Evolutionary conservation across 2,113 vertebrate genomes (phyloP).

Genomic region (Anguilla japonica): DNA sequence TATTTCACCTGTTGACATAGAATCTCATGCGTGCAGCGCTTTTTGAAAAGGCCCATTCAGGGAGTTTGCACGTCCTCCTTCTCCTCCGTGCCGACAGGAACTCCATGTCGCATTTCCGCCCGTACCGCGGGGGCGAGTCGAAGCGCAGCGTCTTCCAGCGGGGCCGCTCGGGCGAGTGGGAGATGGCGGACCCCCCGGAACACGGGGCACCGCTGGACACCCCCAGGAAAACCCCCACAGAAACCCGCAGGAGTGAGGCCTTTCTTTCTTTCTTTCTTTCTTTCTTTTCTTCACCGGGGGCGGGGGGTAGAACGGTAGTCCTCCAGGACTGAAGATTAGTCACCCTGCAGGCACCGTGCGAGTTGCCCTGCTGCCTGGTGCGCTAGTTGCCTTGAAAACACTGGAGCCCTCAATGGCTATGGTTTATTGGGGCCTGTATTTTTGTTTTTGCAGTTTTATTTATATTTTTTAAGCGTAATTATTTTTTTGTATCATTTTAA

Average conservation of each 20-base stretch:
- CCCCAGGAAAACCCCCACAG: constrained; percentile 63
- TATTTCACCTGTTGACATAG: not conserved
- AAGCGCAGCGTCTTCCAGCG: constrained; percentile 88
- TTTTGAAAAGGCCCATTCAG: not conserved
- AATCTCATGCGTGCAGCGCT: not conserved
- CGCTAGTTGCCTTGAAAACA: not conserved
- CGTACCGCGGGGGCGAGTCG: constrained; percentile 73
- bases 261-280: not conserved
- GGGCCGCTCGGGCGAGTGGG: constrained; percentile 85
- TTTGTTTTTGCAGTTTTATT: too few relatives aligned
- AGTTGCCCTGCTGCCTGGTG: too few relatives aligned
- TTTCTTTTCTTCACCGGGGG: not conserved
- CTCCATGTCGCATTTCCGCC: constrained; percentile 87
- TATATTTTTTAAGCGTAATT: too few relatives aligned
- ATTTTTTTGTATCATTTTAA: too few relatives aligned
- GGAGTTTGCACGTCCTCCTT: not conserved
- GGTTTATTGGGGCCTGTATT: too few relatives aligned
- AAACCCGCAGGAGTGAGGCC: constrained; percentile 76
- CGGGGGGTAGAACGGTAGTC: not conserved
- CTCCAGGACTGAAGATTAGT: too few relatives aligned
- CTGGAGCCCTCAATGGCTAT: not conserved
- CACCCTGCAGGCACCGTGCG: too few relatives aligned
- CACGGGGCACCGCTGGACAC: constrained; percentile 60
- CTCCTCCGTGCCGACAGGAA: constrained; percentile 70
- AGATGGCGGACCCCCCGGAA: constrained; percentile 83